Evolutionary conservation across 2,888 invertebrate species (phyloP).

Genomic region (Papilio elwesi): DNA sequence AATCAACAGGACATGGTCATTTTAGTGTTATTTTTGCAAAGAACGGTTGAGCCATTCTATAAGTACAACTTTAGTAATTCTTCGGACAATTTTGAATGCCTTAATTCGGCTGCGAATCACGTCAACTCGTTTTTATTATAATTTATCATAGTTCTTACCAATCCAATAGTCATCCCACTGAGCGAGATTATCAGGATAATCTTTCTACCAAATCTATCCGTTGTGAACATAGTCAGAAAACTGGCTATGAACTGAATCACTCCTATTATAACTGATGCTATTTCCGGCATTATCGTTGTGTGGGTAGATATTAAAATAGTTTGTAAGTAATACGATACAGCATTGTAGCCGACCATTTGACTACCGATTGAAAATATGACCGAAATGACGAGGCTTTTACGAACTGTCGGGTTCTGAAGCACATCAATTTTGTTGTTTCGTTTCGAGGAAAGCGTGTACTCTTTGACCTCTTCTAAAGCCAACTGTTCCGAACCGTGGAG

Average conservation of each 20-base stretch:
- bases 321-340: conserved; percentile 64
- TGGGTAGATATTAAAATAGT: conserved; percentile 63
- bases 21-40: no score
- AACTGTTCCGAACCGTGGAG: conserved; percentile 60
- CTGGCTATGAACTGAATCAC: conserved; percentile 61
- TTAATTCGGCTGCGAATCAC: no score
- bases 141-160: conserved; percentile 50
- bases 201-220: conserved; percentile 60
- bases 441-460: neutral
- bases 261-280: conserved; percentile 64
- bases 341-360: conserved; percentile 62
- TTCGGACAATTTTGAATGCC: no score
- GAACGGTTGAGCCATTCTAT: no score
- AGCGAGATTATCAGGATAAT: conserved; percentile 49
- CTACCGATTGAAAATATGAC: conserved; percentile 48
- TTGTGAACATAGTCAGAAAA: conserved; percentile 54
- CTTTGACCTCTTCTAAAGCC: conserved; percentile 4
- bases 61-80: no score
- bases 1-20: no score
- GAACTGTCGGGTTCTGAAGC: conserved; percentile 45
- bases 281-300: conserved; percentile 60
- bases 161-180: conserved; percentile 53
- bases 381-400: neutral
- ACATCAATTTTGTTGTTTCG: conserved; percentile 43
- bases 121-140: no score